Evolutionary conservation across 2,888 invertebrate species (phyloP), one percentile per base, ranked within the genome.

Genomic region (Drosophila niveifrons): DNA sequence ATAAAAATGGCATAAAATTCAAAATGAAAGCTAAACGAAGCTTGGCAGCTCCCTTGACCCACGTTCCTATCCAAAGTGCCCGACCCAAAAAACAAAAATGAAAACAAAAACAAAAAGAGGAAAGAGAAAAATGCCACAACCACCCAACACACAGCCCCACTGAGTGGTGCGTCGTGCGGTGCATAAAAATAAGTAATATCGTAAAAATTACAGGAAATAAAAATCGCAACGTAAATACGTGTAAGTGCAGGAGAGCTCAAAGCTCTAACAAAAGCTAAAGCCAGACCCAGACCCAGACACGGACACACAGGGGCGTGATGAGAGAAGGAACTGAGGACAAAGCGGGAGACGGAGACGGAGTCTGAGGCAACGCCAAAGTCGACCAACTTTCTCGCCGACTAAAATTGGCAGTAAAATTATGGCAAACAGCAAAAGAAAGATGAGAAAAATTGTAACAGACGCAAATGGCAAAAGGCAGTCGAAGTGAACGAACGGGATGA

Each of bases 171-270:
- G 78, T 73, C 78, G 88, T 87, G 88, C 63, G 80, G 72, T 84
- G 82, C 83, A 85, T 85, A 84, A 85, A 85, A 85, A 82, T 87
- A 85, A 85, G 88, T 87, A 85, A 85, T 87, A 87, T 84, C 88
- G 85, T 87, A 72, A 87, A 82, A 87, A 85, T 85, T 87, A 78
- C 85, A 85, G 85, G 85, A 85, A 85, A 85, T 85, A 87, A 85
- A 87, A 85, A 82, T 82, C 72, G 83, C 75, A 75, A 83, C 87
- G 73, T 75, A 81, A 86, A 83, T 81, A 87, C 75, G 86, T 83
- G 87, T 85, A 78, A 82, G 80, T 83, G 80, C 82, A 80, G 75
- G 58, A 52, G 67, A 61, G 63, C 66, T 23, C 36, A 61, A 61
- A 68, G 57, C 52, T 28, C 28, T 29, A 57, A 47, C 17, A 57